These are phyloP conservation scores for Gnathonemus echidnorhynchus DNA, from an alignment of 2,113 vertebrate species.

Conservation along the genomic window DNA sequence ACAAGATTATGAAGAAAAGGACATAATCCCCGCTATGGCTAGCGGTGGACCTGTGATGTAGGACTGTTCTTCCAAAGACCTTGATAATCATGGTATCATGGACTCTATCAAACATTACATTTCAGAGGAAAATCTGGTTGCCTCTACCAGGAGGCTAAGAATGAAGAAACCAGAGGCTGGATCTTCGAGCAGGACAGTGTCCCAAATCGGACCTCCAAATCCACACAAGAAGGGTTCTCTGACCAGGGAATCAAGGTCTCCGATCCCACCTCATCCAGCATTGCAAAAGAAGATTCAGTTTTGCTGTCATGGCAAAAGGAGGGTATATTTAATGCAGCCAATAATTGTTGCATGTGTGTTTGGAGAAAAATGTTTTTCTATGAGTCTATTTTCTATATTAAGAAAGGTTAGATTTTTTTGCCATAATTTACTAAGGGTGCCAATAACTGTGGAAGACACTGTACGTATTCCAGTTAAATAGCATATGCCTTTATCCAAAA, in stretches of 20 bases:
- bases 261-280: neutral
- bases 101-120: neutral
- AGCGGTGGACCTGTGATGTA: neutral
- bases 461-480: neutral
- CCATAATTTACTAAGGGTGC: neutral
- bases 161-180: neutral
- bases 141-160: neutral
- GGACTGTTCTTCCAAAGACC: neutral
- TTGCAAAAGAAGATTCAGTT: neutral
- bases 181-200: neutral
- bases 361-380: neutral
- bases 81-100: neutral
- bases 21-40: neutral
- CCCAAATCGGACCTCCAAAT: neutral
- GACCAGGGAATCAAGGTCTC: neutral
- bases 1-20: neutral
- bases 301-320: neutral
- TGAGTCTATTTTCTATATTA: neutral
- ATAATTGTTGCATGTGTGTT: neutral
- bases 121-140: neutral
- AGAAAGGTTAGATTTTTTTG: neutral
- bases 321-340: neutral
- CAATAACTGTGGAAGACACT: neutral
- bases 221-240: neutral
- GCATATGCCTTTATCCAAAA: neutral